phyloP scores from a whole-genome alignment of 1,140 invertebrate species.

The Drosophila sturtevanti region DNA sequence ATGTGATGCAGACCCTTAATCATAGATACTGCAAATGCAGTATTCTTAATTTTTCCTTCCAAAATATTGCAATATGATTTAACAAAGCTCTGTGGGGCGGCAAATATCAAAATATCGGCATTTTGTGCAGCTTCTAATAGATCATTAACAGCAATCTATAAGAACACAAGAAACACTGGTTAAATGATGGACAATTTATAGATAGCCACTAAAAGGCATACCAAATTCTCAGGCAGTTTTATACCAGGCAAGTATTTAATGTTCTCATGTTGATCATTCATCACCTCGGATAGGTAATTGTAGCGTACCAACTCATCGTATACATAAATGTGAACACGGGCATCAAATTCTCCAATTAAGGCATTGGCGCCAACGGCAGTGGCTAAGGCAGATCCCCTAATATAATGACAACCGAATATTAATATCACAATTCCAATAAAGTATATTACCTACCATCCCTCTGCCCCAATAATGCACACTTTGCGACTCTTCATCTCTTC shows the following conservation, averaged over 20 bases:
- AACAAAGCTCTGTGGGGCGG: slow-evolving; percentile 98
- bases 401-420: neutral
- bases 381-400: slow-evolving; percentile 66
- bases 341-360: slow-evolving; percentile 29
- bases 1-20: slow-evolving; percentile 97
- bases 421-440: neutral
- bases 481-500: slow-evolving; percentile 45
- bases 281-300: slow-evolving; percentile 52
- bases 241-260: slow-evolving; percentile 68
- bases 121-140: slow-evolving; percentile 93
- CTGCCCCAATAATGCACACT: slow-evolving; percentile 68
- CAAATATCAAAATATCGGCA: slow-evolving; percentile 97
- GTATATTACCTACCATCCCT: slow-evolving; percentile 53
- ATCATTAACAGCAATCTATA: slow-evolving; percentile 96
- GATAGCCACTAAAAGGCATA: slow-evolving; percentile 14
- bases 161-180: slow-evolving; percentile 25
- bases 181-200: neutral
- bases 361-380: slow-evolving; percentile 58
- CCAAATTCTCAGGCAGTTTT: slow-evolving; percentile 51
- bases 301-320: slow-evolving; percentile 49
- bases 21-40: slow-evolving; percentile 94
- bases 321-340: slow-evolving; percentile 59
- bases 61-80: slow-evolving; percentile 91
- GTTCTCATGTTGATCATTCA: slow-evolving; percentile 62
- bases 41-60: slow-evolving; percentile 94